Evolutionary conservation across 2,888 invertebrate species (phyloP), one percentile per base, ranked within the genome.

Genomic region (Lomographa bimaculata): DNA sequence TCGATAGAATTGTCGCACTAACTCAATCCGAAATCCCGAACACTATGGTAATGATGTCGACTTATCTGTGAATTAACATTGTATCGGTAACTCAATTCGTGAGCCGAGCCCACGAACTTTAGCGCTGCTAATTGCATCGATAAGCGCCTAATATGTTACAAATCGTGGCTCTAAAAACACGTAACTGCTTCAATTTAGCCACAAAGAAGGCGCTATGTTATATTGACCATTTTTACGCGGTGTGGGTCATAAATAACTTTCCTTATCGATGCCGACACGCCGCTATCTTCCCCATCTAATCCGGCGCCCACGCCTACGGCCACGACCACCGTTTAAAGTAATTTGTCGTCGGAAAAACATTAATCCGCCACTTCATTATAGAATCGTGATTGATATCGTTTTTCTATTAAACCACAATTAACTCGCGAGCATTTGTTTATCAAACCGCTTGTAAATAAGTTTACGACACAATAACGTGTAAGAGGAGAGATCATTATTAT

Each of bases 401-500:
- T 60, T 54, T 59, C 50, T 52, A 54, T 43, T 36, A 43, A 46
- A 48, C 46, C 40, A 28, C 38, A 40, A 54, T 50, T 42, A 39
- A 26, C 43, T 37, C 27, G 27, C 49, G 32, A 43, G 36, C 42
- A 24, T 47, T 36, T 46, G 40, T 44, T 57, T 55, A 53, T 47
- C 54, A 53, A 43, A 38, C 40, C 12, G 45, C 43, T 46, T 48
- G 27, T 49, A 43, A 48, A 47, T 45, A 58, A 63, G 60, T 60
- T 61, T 50, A 50, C 64, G 69, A 68, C 59, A 67, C 60, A 45
- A 64, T 73, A 75, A 75, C 70, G 64, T 67, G 56, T 67, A 64
- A 67, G 64, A 69, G 70, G 72, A 73, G 71, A 72, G 67, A 75
- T 81, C 71, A 78, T 83, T 77, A 80, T 82, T 53, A 50, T 80